Percentiles rank a stretch among this genome's conserved stretches.
phyloP scores from a whole-genome alignment of 2,797 vertebrate genomes.

The Squalus acanthias region DNA sequence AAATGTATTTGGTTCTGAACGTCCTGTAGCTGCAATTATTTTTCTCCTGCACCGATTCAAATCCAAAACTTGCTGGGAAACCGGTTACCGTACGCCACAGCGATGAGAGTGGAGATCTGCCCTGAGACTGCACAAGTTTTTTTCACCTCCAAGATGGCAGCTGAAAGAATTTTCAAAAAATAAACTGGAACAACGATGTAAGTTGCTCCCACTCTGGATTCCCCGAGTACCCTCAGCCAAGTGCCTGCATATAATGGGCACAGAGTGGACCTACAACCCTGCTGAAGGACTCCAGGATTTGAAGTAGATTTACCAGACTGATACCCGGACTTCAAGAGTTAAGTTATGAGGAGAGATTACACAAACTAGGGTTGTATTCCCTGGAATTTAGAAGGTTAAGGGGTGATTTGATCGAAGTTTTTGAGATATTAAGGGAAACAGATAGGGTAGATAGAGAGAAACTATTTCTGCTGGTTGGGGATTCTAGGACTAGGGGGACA shows the following conservation, averaged over 20 bases:
- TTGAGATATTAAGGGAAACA: too few relatives aligned
- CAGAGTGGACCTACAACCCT: neutral
- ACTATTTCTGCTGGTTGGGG: too few relatives aligned
- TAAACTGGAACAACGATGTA: neutral
- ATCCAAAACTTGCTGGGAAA: neutral
- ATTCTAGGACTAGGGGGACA: too few relatives aligned
- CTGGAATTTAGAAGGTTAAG: too few relatives aligned
- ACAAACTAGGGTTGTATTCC: too few relatives aligned
- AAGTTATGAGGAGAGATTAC: too few relatives aligned
- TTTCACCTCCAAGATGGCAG: neutral
- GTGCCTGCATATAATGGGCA: neutral
- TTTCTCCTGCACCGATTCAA: neutral
- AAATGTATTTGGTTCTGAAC: neutral
- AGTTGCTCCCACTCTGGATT: neutral
- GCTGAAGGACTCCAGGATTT: neutral
- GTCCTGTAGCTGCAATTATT: neutral
- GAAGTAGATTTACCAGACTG: too few relatives aligned
- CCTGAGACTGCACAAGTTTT: neutral
- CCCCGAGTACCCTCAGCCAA: neutral
- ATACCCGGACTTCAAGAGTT: too few relatives aligned
- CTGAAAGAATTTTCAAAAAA: neutral
- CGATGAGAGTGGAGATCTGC: neutral
- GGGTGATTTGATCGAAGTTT: too few relatives aligned
- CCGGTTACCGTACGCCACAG: neutral
- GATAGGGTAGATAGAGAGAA: too few relatives aligned